phyloP scores from a whole-genome alignment of 2,888 invertebrate species.

The Molanna angustata region DNA sequence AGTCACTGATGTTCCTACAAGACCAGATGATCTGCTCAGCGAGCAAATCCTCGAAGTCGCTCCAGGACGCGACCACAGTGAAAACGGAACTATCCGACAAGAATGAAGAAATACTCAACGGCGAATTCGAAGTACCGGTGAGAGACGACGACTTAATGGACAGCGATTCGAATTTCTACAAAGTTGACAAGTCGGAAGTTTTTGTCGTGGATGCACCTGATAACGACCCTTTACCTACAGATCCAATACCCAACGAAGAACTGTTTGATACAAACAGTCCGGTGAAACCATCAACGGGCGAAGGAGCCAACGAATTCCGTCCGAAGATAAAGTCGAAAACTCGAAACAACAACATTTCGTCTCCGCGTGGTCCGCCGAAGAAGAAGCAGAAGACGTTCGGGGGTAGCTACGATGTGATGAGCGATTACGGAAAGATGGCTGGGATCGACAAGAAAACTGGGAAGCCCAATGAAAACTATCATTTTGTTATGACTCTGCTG shows the following conservation, averaged over 20 bases:
- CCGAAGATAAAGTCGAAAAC: constrained; percentile 14
- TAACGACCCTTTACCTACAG: neutral
- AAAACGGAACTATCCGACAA: constrained; percentile 4
- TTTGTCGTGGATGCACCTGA: neutral
- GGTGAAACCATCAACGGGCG: neutral
- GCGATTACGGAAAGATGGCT: constrained; percentile 10
- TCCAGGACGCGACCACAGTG: no score
- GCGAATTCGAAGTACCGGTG: neutral
- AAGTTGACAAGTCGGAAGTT: neutral
- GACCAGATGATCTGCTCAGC: no score
- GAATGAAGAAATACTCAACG: constrained; percentile 4
- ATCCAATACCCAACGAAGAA: neutral
- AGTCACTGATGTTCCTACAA: constrained; percentile 17
- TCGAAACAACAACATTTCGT: neutral
- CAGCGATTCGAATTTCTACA: neutral
- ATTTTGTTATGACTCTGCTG: constrained; percentile 22
- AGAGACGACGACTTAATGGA: neutral
- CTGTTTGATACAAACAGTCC: neutral
- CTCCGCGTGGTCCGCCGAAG: constrained; percentile 12
- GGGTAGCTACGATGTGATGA: neutral
- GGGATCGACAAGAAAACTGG: constrained; percentile 10
- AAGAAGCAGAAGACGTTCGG: constrained; percentile 13
- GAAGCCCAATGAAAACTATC: constrained; percentile 20
- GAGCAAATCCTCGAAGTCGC: no score
- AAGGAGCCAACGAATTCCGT: neutral